Evolutionary conservation across 2,888 invertebrate genomes (phyloP).

Genomic region (Microctonus aethiopoides): DNA sequence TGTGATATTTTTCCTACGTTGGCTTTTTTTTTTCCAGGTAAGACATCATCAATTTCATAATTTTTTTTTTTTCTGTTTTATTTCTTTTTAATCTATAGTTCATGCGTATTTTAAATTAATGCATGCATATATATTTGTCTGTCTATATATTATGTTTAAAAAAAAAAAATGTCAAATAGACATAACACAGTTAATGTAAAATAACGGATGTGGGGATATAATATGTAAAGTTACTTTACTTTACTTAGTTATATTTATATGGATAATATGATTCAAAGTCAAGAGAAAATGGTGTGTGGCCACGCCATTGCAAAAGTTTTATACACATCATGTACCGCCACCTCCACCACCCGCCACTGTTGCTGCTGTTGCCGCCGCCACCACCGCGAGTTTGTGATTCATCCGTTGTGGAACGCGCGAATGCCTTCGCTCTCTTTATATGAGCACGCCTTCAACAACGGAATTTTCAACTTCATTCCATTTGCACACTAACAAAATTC

Average conservation of each 20-base stretch:
- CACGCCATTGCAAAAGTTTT: background rate
- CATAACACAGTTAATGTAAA: background rate
- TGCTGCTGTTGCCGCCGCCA: slow-evolving; percentile 13
- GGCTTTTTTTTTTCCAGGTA: background rate
- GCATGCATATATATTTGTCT: background rate
- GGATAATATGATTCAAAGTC: background rate
- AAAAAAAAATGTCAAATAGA: background rate
- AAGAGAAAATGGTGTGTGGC: background rate
- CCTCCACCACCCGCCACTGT: slow-evolving; percentile 14
- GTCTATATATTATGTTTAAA: background rate
- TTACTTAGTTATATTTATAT: background rate
- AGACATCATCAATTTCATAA: background rate
- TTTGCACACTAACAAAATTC: background rate
- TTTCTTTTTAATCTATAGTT: background rate
- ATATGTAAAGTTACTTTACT: background rate
- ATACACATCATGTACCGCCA: background rate
- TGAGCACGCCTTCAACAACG: slow-evolving; percentile 10
- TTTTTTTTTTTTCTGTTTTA: background rate
- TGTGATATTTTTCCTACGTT: background rate
- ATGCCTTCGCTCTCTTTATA: slow-evolving; percentile 25
- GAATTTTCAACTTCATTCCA: slow-evolving; percentile 9
- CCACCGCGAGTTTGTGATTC: slow-evolving; percentile 20
- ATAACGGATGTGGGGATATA: background rate
- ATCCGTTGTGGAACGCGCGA: slow-evolving; percentile 28
- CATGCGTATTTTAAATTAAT: background rate